Base-by-base conservation (phyloP, 2,113 vertebrate species). In the Micronycteris hirsuta region DNA sequence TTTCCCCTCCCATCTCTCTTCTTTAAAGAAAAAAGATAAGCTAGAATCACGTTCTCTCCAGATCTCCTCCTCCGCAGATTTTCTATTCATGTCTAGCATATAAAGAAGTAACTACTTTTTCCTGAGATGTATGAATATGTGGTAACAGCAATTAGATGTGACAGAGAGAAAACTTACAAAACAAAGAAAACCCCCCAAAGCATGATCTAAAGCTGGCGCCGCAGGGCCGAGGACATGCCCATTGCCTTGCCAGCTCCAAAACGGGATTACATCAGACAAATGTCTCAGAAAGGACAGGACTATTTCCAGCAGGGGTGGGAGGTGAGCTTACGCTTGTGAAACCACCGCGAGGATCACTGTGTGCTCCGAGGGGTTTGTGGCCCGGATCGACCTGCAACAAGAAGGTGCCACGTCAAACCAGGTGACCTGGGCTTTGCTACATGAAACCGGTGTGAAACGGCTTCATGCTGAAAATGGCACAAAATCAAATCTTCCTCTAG, bases 311-410 rank as follows among this genome's bases (percentile, higher is more conserved):
- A 12, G 33, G 80, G 78, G 41, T 0, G 20, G 52, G 31, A 28
- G 47, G 77, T 3, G 77, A 47, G 98, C 99, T 99, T 98, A 99
- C 99, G 9, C 98, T 94, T 97, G 98, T 88, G 99, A 98, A 96
- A 99, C 98, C 15, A 99, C 99, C 26, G 99, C 99, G 3, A 99
- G 98, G 95, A 99, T 99, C 76, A 99, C 99, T 15, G 99, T 98
- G 95, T 99, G 99, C 98, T 99, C 99, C 0, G 99, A 99, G 67
- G 98, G 98, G 87, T 99, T 99, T 43, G 99, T 99, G 93, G 99
- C 99, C 92, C 99, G 99, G 97, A 99, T 99, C 95, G 99, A 99
- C 97, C 99, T 99, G 97, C 93, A 94, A 97, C 19, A 85, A 98
- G 33, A 98, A 97, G 94, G 41, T 13, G 88, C 47, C 86, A 24